Evolutionary conservation across 2,113 vertebrate species (phyloP).

Genomic region (Scopus umbretta): DNA sequence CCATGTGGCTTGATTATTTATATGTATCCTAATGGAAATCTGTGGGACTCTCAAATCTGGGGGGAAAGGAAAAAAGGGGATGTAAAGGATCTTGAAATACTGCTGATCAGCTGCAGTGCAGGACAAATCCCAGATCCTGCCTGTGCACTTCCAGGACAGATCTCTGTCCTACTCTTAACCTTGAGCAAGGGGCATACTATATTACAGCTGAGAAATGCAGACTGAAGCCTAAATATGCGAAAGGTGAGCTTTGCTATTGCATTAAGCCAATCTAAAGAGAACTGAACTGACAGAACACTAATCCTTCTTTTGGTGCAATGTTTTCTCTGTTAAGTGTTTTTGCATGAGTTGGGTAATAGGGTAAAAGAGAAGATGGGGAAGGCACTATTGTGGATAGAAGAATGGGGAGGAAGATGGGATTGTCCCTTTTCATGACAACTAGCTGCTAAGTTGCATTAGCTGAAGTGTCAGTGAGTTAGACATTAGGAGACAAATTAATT

Average conservation of each 20-base stretch:
- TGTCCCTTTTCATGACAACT: background rate
- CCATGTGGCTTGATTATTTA: background rate
- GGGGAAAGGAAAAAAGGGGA: background rate
- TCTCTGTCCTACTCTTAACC: background rate
- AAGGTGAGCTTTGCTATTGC: background rate
- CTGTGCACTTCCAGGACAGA: background rate
- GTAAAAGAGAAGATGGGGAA: background rate
- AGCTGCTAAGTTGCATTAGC: background rate
- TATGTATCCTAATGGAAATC: background rate
- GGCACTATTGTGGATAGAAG: background rate
- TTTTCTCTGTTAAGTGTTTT: background rate
- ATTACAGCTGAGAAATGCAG: background rate
- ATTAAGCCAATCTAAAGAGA: background rate
- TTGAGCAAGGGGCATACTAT: background rate
- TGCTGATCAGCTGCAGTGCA: background rate
- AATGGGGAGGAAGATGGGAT: background rate
- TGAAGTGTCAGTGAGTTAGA: background rate
- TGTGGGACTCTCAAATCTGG: background rate
- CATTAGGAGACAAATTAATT: background rate
- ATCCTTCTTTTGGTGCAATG: background rate
- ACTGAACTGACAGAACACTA: background rate
- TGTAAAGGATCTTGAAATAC: background rate
- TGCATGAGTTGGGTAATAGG: background rate
- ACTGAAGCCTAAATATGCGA: rapidly evolving
- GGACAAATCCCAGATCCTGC: background rate